Base-by-base conservation (phyloP, 2,797 vertebrate species). In the Eupleurogrammus muticus region DNA sequence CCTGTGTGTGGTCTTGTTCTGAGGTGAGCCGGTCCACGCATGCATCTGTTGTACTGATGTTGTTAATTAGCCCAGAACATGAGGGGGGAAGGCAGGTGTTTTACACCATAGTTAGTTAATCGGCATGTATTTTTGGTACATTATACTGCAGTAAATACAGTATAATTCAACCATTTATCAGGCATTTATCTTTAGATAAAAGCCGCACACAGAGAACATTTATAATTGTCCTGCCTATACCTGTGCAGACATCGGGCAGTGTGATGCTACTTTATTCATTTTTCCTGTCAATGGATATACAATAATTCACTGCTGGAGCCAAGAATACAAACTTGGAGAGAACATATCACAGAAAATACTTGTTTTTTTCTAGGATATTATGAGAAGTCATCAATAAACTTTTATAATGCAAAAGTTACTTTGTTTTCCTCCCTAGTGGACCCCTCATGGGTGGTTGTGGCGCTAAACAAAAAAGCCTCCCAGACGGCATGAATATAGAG, bases 21-120 rank as follows among this genome's bases (percentile, higher is more conserved):
- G 3, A 56, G 48, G 42, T n/a, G 24, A 73, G 52, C 50, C 67
- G 67, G 73, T 17, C 23, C 17, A 52, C 2, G 23, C 19, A 34
- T 66, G 21, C 12, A 57, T 66, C 40, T 66, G 59, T 63, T 79
- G 63, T 49, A 44, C 23, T 9, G 42, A 70, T 50, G 61, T 76
- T 65, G 40, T 70, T 79, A 82, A 88, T 86, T 81, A 76, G 34
- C 34, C 40, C 23, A 19, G 71, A 79, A 85, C 73, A 84, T 66
- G 80, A 63, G 83, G 72, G 58, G n/a, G 80, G 69, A 56, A 67
- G 73, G 64, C 52, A 63, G 66, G 48, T 66, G 54, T 60, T 79
- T 78, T 53, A 50, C 58, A 53, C 53, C 36, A 9, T 52, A 71
- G 20, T 74, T 66, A 17, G 59, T 77, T 86, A 73, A 84, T 78